Evolutionary conservation across 2,797 vertebrate genomes (phyloP), one percentile per base, ranked within the genome.

Genomic region (Arvicola amphibius): DNA sequence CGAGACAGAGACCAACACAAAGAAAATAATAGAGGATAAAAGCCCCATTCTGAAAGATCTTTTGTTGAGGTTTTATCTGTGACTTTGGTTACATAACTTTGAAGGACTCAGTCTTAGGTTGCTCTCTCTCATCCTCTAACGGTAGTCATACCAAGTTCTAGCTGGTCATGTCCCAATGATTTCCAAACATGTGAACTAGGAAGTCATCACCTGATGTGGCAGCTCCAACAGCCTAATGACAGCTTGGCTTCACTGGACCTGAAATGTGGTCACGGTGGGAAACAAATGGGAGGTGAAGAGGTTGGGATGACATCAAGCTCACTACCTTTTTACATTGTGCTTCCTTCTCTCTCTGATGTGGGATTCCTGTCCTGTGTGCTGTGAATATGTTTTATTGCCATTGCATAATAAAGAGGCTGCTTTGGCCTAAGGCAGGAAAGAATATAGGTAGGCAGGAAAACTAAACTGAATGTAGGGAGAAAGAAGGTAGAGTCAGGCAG

Each of bases 221-320:
- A n/a, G 32, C 14, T 74, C 34, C 53, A 79, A 25, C 6, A 43
- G 8, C 14, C 80, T 40, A 83, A 61, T 29, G 40, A 12, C 59
- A 63, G 37, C 59, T 83, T 37, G 40, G 56, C 51, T 95, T 83
- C 63, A 40, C 12, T 73, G 80, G 69, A 29, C 80, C 88, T 88
- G 65, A 84, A 59, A 71, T 92, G 59, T 83, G 88, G 65, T 83
- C 29, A 19, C 4, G 25, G 46, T 51, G 23, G 25, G 63, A 76
- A 92, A 65, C 48, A 90, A 88, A 89, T 67, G 61, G 14, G 61
- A 65, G 56, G 19, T 21, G 79, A 91, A 83, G 27, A 94, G 69
- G 32, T 27, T 1, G 46, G 94, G 87, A 67, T 61, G 46, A 48
- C 63, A 7, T 29, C 53, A 91, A 73, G 29, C 25, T 91, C 25